Conservation (phyloP, 1,140 invertebrate species). For the Leptinotarsa lineolata region DNA sequence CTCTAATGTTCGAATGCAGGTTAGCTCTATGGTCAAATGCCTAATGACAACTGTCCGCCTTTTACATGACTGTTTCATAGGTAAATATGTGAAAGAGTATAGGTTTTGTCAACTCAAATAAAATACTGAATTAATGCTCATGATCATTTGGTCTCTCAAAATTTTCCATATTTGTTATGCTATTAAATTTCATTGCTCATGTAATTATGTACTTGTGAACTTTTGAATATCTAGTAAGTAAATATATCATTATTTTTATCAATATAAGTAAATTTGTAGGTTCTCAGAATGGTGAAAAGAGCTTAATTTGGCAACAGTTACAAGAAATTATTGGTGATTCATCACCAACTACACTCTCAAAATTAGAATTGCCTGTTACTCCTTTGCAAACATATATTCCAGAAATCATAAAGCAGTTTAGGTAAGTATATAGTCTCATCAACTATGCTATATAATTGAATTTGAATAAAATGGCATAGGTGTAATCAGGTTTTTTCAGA, state of each 20-base stretch:
- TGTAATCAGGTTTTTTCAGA: no score
- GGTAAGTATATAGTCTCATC: slow-evolving; percentile 30
- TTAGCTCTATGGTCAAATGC: slow-evolving; percentile 61
- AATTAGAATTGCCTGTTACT: slow-evolving; percentile 57
- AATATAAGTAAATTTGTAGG: slow-evolving; percentile 46
- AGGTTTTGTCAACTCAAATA: neutral
- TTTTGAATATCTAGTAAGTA: no score
- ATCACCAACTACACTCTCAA: slow-evolving; percentile 56
- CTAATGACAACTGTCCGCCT: slow-evolving; percentile 59
- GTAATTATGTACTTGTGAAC: no score
- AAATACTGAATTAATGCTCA: no score
- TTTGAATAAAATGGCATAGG: no score
- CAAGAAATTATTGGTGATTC: slow-evolving; percentile 56
- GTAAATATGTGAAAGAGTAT: slow-evolving; percentile 54
- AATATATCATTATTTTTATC: no score
- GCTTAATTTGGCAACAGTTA: slow-evolving; percentile 57
- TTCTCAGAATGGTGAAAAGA: slow-evolving; percentile 50
- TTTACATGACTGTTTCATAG: slow-evolving; percentile 62
- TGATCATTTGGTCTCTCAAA: no score
- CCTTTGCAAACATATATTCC: slow-evolving; percentile 59
- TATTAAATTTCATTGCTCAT: no score
- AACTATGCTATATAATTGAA: no score
- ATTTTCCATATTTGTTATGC: no score
- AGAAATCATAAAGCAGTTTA: slow-evolving; percentile 57
- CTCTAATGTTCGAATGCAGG: slow-evolving; percentile 59